phyloP scores from a whole-genome alignment of 2,888 invertebrate species.

The Chirona hameri region DNA sequence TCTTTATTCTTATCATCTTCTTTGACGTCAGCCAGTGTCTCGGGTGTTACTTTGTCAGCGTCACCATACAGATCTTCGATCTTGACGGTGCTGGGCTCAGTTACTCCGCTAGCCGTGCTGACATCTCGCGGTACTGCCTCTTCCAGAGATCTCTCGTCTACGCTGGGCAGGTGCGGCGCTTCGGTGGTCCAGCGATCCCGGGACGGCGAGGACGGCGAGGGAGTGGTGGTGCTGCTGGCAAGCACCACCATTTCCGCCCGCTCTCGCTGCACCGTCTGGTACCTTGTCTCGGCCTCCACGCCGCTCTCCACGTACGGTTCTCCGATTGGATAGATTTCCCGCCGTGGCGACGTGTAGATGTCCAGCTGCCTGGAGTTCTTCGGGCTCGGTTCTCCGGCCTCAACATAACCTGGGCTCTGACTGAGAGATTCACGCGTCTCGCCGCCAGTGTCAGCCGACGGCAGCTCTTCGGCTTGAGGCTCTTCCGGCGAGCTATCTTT shows the following conservation, averaged over 20 bases:
- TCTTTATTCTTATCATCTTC: too few species aligned
- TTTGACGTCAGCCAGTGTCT: neutral
- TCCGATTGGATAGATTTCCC: slow-evolving; percentile 6
- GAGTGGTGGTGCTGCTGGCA: neutral
- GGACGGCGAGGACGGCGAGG: neutral
- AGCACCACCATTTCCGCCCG: slow-evolving; percentile 10
- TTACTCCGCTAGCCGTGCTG: neutral
- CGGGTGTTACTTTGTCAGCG: neutral
- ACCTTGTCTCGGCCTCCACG: neutral
- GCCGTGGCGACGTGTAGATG: neutral
- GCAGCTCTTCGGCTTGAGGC: neutral
- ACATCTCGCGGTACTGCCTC: neutral
- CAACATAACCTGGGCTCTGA: neutral
- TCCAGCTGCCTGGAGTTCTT: neutral
- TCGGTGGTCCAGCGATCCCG: neutral
- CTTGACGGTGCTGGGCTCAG: neutral
- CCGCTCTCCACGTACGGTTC: neutral
- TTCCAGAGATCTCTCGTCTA: neutral
- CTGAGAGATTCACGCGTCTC: neutral
- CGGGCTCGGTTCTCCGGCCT: neutral
- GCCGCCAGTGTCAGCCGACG: neutral
- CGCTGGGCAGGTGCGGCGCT: neutral
- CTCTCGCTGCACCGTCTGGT: slow-evolving; percentile 27
- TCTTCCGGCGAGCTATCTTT: neutral
- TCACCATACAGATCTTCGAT: neutral